Percentiles rank a stretch among this genome's conserved stretches.
Conservation (phyloP, 2,113 vertebrate species). For the Loxodonta africana region DNA sequence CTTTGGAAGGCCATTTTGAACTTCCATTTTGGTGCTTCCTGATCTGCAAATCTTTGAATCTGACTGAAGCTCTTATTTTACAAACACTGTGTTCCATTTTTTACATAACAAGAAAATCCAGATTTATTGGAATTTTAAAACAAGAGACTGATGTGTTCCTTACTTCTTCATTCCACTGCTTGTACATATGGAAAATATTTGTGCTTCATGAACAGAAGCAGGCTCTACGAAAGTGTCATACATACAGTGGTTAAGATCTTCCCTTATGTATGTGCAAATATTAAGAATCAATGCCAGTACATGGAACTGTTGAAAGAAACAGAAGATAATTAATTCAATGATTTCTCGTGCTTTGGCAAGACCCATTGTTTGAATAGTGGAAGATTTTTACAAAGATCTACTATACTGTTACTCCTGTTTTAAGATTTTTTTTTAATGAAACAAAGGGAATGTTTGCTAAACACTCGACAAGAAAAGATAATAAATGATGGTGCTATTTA, state of each 20-base stretch:
- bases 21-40: neutral
- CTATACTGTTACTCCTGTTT: neutral
- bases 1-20: neutral
- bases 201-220: neutral
- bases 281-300: neutral
- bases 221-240: neutral
- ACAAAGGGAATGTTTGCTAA: neutral
- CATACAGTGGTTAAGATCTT: neutral
- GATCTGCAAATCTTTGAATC: neutral
- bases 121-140: neutral
- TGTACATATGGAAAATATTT: neutral
- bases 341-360: neutral
- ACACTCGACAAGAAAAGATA: neutral
- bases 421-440: neutral
- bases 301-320: neutral
- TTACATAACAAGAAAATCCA: neutral
- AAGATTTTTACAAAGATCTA: neutral
- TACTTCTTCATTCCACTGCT: neutral
- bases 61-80: neutral
- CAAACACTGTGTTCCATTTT: neutral
- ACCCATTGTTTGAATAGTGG: neutral
- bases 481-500: neutral
- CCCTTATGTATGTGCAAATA: neutral
- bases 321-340: neutral
- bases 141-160: neutral